Evolutionary conservation across 2,113 vertebrate species (phyloP).

Genomic region (Vulpes ferrilata): DNA sequence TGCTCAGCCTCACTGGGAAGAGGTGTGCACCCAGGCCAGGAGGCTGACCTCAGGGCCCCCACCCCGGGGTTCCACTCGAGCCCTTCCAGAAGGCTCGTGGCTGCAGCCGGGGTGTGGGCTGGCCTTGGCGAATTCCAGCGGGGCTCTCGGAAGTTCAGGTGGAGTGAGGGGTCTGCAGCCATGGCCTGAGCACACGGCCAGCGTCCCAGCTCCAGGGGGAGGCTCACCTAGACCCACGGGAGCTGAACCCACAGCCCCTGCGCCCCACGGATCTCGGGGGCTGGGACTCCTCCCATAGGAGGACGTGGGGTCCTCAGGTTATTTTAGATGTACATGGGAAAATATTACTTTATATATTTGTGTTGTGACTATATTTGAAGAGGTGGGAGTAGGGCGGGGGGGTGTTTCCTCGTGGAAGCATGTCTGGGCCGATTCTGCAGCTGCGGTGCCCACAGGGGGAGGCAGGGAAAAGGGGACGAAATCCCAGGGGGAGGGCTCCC

Average conservation of each 20-base stretch:
- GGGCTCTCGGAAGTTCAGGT: neutral
- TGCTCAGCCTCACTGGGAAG: neutral
- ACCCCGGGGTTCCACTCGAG: neutral
- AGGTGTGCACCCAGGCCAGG: neutral
- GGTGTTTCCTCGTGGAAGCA: neutral
- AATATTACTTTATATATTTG: neutral
- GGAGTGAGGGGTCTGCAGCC: neutral
- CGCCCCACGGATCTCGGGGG: neutral
- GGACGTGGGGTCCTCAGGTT: neutral
- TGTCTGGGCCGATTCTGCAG: neutral
- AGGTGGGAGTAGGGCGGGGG: neutral
- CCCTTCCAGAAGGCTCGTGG: accelerated
- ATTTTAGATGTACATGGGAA: neutral
- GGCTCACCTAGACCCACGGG: neutral
- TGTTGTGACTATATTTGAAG: neutral
- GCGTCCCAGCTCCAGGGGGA: neutral
- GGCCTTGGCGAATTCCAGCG: neutral
- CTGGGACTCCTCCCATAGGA: neutral
- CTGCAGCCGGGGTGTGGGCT: neutral
- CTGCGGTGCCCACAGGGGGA: too few relatives aligned
- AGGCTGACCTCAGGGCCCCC: neutral
- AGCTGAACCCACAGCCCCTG: accelerated
- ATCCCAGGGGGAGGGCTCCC: accelerated
- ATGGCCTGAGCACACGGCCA: neutral
- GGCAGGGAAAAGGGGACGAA: neutral